Conservation (phyloP, 2,113 vertebrate species). For the Eubucco bourcierii region DNA sequence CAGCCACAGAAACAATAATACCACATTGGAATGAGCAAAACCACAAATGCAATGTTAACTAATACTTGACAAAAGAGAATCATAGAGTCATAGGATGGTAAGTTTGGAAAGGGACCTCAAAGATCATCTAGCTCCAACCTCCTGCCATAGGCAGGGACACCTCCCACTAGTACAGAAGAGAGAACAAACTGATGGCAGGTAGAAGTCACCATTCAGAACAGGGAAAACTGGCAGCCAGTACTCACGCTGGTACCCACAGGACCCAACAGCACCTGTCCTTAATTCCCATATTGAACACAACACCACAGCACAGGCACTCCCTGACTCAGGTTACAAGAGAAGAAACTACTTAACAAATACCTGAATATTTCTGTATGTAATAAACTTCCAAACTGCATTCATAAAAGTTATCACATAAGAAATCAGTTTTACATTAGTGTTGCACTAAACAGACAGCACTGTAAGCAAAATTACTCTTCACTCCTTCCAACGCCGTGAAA, state of each 20-base stretch:
- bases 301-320: no score
- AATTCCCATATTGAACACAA: not conserved
- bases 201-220: not conserved
- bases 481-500: no score
- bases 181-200: not conserved
- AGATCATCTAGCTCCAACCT: no score
- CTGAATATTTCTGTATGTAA: not conserved
- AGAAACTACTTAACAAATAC: not conserved
- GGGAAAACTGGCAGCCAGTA: not conserved
- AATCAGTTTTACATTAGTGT: not conserved
- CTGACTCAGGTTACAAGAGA: not conserved
- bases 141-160: no score
- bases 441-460: no score
- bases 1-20: not conserved
- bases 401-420: not conserved
- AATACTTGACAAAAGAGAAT: not conserved
- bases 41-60: fast-evolving
- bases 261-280: not conserved
- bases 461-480: no score
- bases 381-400: not conserved
- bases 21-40: not conserved
- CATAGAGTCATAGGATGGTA: no score
- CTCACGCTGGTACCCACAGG: not conserved
- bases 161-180: no score
- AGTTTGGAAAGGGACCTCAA: no score